phyloP scores from a whole-genome alignment of 2,113 vertebrate genomes.

The Bubo bubo region DNA sequence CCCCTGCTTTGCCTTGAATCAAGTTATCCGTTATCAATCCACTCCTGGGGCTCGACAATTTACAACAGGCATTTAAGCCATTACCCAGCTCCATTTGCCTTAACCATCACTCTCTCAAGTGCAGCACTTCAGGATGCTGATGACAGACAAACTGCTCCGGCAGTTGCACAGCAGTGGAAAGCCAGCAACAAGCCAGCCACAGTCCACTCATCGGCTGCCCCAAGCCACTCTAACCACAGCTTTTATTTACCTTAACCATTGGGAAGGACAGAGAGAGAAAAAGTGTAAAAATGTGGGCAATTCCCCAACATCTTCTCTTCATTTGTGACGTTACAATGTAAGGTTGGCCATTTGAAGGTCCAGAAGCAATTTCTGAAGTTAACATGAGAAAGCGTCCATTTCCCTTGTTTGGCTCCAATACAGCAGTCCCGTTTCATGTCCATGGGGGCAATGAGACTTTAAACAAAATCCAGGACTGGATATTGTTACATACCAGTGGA shows the following conservation, averaged over 20 bases:
- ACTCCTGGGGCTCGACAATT: background rate
- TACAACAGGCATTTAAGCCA: constrained; percentile 17
- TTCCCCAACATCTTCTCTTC: background rate
- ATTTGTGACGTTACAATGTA: fast-evolving
- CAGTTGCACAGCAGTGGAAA: background rate
- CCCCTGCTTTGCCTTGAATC: background rate
- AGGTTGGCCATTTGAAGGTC: background rate
- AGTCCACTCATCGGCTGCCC: background rate
- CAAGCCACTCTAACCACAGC: background rate
- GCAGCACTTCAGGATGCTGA: background rate
- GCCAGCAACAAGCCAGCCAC: background rate
- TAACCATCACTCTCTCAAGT: background rate
- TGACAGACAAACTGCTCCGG: background rate
- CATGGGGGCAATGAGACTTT: background rate
- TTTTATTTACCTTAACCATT: background rate
- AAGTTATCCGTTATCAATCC: background rate
- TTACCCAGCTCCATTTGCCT: background rate
- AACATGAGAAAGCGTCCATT: background rate
- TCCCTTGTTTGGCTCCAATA: background rate
- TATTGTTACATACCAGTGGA: background rate
- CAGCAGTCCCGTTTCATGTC: background rate
- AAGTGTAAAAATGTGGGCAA: background rate
- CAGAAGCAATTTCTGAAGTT: background rate
- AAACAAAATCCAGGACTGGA: background rate
- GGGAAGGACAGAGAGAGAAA: background rate